Evolutionary conservation across 1,140 invertebrate species (phyloP), one percentile per base, ranked within the genome.

Genomic region (Drosophila lacteicornis): DNA sequence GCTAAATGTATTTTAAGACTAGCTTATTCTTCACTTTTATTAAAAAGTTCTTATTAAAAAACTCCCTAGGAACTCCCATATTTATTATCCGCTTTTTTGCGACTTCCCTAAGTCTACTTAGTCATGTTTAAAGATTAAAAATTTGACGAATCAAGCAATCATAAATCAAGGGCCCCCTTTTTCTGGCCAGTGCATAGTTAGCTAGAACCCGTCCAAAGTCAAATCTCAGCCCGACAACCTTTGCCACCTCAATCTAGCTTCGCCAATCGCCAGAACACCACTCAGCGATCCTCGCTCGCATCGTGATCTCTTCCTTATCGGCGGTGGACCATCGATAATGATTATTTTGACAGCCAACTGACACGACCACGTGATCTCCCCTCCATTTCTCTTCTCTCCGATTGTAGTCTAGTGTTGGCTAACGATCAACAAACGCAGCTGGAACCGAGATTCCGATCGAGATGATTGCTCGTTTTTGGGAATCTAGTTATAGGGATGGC

Each of bases 301-400:
- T 70, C 49, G 19, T 67, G 51, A 73, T 71, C 62, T 65, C 67
- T 61, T 58, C 38, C 47, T 45, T 40, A 74, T 68, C 50, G 63
- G 50, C 61, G 33, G 40, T 47, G 53, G 46, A 73, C 70, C 70
- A 60, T 74, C 70, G 70, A 74, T 74, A 74, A 67, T 76, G 61
- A 42, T 57, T 86, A 80, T 86, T 85, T 86, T 82, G 82, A 86
- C 82, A 75, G 51, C 9, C 73, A 62, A 65, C 67, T 87, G 83
- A 83, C 83, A 88, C 45, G 58, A 58, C 45, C 45, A 62, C 27
- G 62, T 33, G 63, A 76, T 70, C 47, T 45, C 53, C 25, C 40
- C 33, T 30, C 38, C 22, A 27, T 22, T 22, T 43, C 62, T 27
- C 38, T 43, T 17, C 46, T 2, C 36, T 13, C 42, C 27, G 43